These are phyloP conservation scores for Spisula subtruncata DNA, from an alignment of 2,888 invertebrate species.

Conservation along the genomic window DNA sequence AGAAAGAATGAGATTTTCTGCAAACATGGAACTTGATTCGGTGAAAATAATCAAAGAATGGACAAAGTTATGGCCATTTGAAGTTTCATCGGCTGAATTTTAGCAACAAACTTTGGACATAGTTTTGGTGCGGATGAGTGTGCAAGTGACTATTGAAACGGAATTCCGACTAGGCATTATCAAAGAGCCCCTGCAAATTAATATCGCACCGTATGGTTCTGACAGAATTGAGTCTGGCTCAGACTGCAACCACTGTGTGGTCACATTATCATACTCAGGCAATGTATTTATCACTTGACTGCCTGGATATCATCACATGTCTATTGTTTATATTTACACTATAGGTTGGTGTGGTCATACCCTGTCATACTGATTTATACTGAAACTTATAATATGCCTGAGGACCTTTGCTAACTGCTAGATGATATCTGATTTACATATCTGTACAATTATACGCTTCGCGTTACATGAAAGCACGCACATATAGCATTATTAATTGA, in stretches of 20 bases:
- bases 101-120: too few species aligned
- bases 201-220: too few species aligned
- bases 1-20: too few species aligned
- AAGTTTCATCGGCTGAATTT: too few species aligned
- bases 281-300: not conserved
- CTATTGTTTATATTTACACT: not conserved
- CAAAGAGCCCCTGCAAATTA: too few species aligned
- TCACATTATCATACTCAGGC: not conserved
- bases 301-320: not conserved
- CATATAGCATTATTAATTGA: not conserved
- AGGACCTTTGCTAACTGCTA: not conserved
- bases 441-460: slow-evolving; percentile 7
- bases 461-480: slow-evolving; percentile 4
- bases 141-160: too few species aligned
- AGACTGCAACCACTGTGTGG: not conserved
- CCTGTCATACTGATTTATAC: slow-evolving; percentile 13
- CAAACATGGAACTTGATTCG: too few species aligned
- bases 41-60: too few species aligned
- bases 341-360: slow-evolving; percentile 18
- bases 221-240: too few species aligned
- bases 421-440: not conserved
- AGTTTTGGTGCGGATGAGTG: too few species aligned
- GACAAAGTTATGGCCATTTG: too few species aligned
- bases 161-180: too few species aligned
- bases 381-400: not conserved